Percentiles rank a stretch among this genome's conserved stretches.
Evolutionary conservation across 2,888 invertebrate genomes (phyloP).

Genomic region (Galeruca laticollis): DNA sequence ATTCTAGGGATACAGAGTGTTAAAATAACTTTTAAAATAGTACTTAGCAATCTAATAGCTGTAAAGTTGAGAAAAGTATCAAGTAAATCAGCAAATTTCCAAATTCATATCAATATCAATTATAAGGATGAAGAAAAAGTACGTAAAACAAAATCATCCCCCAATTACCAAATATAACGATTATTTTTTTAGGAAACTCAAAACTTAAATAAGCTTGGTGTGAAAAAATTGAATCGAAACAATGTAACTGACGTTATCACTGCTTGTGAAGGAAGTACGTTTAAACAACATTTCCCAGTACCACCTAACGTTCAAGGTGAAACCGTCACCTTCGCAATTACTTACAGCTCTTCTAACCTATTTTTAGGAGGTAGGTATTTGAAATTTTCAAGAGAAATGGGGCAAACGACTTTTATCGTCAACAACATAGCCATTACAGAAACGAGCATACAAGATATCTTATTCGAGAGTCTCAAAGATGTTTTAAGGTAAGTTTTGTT

Average conservation of each 20-base stretch:
- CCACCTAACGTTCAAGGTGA: constrained; percentile 69
- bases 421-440: constrained; percentile 83
- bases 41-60: constrained; percentile 13
- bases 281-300: constrained; percentile 68
- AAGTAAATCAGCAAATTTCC: constrained; percentile 71
- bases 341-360: constrained; percentile 72
- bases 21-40: constrained; percentile 43
- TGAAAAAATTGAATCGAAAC: constrained; percentile 73
- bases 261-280: constrained; percentile 67
- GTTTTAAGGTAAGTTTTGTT: constrained; percentile 70
- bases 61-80: constrained; percentile 45
- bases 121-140: constrained; percentile 70
- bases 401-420: constrained; percentile 95
- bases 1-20: constrained; percentile 59
- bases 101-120: constrained; percentile 72
- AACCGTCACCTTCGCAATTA: constrained; percentile 67
- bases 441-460: constrained; percentile 92
- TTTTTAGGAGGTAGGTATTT: constrained; percentile 83
- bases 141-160: not conserved
- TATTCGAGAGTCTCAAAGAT: constrained; percentile 76
- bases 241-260: constrained; percentile 72
- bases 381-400: constrained; percentile 85
- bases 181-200: constrained; percentile 45
- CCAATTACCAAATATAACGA: not conserved
- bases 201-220: constrained; percentile 42